A percentile compares a stretch with the other conserved stretches of the same genome.
phyloP scores from a whole-genome alignment of 2,888 invertebrate species.

The Belgica antarctica region DNA sequence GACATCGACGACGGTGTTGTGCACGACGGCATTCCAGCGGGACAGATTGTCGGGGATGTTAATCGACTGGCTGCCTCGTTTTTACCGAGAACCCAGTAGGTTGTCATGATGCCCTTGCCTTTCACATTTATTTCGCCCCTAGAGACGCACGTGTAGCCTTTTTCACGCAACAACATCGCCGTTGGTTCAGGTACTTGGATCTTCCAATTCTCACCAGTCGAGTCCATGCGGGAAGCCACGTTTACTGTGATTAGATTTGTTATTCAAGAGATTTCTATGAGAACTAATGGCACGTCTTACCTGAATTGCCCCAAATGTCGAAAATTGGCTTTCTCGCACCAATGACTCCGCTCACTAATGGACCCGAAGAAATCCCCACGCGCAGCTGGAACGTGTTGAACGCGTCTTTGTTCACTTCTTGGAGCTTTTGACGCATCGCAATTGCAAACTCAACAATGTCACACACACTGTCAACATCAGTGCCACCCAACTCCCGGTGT shows the following conservation, averaged over 20 bases:
- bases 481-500: conserved; percentile 52
- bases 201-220: conserved; percentile 81
- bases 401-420: conserved; percentile 91
- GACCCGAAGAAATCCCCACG: conserved; percentile 91
- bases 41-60: conserved; percentile 52
- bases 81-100: conserved; percentile 81
- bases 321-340: conserved; percentile 94
- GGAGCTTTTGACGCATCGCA: conserved; percentile 80
- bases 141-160: conserved; percentile 59
- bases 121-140: conserved; percentile 87
- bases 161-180: conserved; percentile 62
- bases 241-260: conserved; percentile 71
- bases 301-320: conserved; percentile 95
- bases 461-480: conserved; percentile 77
- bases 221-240: conserved; percentile 94
- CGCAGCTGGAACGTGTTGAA: conserved; percentile 93
- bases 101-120: conserved; percentile 94
- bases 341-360: conserved; percentile 91
- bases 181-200: conserved; percentile 87
- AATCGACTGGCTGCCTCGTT: conserved; percentile 52
- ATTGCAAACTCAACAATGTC: conserved; percentile 91
- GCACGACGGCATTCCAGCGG: conserved; percentile 51
- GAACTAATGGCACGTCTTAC: too few species aligned
- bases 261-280: background rate
- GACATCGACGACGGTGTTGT: conserved; percentile 49